Percentiles rank a stretch among this genome's conserved stretches.
Evolutionary conservation across 2,888 invertebrate species (phyloP).

Genomic region (Phengaris arion): DNA sequence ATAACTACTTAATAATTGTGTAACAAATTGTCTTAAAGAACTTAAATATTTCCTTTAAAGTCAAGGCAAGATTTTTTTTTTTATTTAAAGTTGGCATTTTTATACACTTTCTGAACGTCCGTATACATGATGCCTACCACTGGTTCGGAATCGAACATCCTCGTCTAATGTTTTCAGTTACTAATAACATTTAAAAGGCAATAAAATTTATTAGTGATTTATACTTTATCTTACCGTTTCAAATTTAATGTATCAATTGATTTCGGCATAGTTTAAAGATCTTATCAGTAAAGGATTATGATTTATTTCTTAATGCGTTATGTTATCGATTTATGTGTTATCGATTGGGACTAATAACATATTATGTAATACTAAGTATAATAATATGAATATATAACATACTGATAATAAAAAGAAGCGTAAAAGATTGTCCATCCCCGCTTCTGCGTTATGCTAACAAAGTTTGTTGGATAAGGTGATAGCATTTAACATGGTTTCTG

Average conservation of each 20-base stretch:
- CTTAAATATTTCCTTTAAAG: background rate
- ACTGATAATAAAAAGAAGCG: background rate
- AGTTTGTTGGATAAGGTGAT: background rate
- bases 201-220: background rate
- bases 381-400: background rate
- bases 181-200: background rate
- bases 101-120: too few species aligned
- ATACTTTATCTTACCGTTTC: background rate
- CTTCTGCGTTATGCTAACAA: background rate
- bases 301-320: background rate
- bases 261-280: constrained; percentile 7
- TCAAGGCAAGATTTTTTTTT: too few species aligned
- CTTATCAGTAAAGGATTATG: background rate
- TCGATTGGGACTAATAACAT: too few species aligned
- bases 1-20: too few species aligned
- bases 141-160: background rate
- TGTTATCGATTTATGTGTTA: too few species aligned
- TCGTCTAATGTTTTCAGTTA: background rate
- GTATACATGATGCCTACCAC: too few species aligned
- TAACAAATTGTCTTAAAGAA: background rate
- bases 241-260: constrained; percentile 9
- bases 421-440: background rate
- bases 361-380: background rate
- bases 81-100: too few species aligned
- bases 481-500: constrained; percentile 9